A percentile compares a stretch with the other conserved stretches of the same genome.
These are phyloP conservation scores for Pseudorasbora parva DNA, from an alignment of 2,113 vertebrate species.

Conservation along the genomic window DNA sequence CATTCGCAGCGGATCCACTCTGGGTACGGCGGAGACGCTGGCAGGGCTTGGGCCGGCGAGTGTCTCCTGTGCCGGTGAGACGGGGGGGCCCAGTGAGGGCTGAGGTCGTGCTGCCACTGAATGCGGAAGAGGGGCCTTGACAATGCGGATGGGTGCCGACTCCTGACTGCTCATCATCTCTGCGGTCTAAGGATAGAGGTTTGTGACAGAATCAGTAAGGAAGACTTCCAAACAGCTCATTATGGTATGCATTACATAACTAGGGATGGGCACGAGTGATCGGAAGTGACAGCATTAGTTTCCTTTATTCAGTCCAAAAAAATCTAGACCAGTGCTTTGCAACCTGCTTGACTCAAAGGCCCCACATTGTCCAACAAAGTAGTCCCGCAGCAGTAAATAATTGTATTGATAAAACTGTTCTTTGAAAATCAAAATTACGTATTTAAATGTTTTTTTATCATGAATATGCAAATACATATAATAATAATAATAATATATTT, in stretches of 20 bases:
- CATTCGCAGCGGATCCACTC: constrained; percentile 84
- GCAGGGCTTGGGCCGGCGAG: constrained; percentile 53
- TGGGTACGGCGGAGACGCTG: constrained; percentile 72
- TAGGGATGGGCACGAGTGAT: constrained; percentile 7
- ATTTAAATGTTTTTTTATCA: too few relatives aligned
- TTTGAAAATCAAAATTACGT: too few relatives aligned
- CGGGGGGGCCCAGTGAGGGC: constrained; percentile 3
- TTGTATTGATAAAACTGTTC: too few relatives aligned
- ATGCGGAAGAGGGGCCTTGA: constrained; percentile 76
- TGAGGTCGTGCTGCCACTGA: constrained; percentile 31
- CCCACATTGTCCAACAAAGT: background rate
- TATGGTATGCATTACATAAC: background rate
- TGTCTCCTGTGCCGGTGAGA: fast-evolving
- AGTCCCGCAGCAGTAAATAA: too few relatives aligned
- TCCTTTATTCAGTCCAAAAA: background rate
- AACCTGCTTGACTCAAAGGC: background rate
- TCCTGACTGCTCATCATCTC: constrained; percentile 92
- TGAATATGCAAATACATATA: too few relatives aligned
- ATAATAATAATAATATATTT: too few relatives aligned
- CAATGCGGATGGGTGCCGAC: constrained; percentile 81
- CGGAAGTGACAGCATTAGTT: background rate
- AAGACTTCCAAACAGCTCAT: background rate
- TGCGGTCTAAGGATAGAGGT: constrained; percentile 78
- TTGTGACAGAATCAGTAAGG: constrained; percentile 35
- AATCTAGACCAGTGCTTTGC: background rate